phyloP scores from a whole-genome alignment of 1,140 invertebrate genomes.

The Hyposmocoma kahamanoa region DNA sequence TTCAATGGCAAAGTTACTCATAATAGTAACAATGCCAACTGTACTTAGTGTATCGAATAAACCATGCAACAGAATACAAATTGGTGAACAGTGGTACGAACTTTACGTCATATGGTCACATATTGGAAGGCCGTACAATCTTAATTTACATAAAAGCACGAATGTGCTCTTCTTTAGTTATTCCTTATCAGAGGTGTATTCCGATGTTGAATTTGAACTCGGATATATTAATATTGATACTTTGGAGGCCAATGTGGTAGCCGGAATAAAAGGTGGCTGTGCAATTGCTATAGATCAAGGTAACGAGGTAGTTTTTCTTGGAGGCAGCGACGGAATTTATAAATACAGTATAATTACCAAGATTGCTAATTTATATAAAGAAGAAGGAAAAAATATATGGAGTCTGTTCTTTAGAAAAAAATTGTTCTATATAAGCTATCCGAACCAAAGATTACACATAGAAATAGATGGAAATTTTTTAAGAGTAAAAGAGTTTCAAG shows the following conservation, averaged over 20 bases:
- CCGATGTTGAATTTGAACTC: constrained; percentile 46
- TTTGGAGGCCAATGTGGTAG: constrained; percentile 33
- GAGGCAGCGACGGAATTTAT: constrained; percentile 49
- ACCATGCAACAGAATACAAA: constrained; percentile 31
- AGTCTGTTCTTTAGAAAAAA: constrained; percentile 36
- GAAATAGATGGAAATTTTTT: constrained; percentile 41
- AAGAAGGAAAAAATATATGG: constrained; percentile 46
- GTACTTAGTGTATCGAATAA: constrained; percentile 17
- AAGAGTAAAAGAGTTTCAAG: constrained; percentile 38
- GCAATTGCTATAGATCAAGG: constrained; percentile 39
- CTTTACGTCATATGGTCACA: constrained; percentile 27
- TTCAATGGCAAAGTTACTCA: too few relatives aligned
- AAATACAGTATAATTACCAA: constrained; percentile 47
- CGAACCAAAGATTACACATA: constrained; percentile 44
- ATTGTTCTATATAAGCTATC: constrained; percentile 49
- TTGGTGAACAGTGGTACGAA: constrained; percentile 37
- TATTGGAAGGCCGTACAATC: constrained; percentile 34
- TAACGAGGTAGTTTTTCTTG: constrained; percentile 45
- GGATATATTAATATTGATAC: constrained; percentile 36
- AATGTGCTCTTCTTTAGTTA: constrained; percentile 47
- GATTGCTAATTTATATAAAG: constrained; percentile 40
- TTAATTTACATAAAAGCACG: constrained; percentile 37
- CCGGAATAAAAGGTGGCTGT: constrained; percentile 45
- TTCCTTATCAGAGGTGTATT: constrained; percentile 33
- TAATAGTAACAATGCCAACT: not conserved